phyloP scores from a whole-genome alignment of 2,797 vertebrate genomes.

The Falco peregrinus region DNA sequence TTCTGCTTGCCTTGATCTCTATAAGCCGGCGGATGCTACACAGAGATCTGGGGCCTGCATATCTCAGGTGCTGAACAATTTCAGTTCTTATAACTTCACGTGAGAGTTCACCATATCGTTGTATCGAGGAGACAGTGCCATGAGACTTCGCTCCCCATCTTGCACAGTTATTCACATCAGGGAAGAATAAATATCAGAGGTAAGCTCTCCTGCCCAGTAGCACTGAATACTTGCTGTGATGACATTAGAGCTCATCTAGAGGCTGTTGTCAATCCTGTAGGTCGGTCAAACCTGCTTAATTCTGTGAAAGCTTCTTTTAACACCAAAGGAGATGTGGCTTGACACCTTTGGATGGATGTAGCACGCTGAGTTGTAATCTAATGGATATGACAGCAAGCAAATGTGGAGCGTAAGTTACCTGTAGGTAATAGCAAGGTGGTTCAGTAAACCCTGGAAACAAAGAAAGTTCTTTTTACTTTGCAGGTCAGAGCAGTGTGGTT shows the following conservation, averaged over 20 bases:
- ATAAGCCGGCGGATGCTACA: background rate
- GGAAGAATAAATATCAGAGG: background rate
- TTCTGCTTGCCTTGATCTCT: constrained; percentile 52
- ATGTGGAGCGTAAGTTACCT: background rate
- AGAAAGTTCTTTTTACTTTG: background rate
- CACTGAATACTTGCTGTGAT: background rate
- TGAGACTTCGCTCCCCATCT: background rate
- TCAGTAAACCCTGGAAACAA: background rate
- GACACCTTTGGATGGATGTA: background rate
- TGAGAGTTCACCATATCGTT: background rate
- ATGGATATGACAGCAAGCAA: background rate
- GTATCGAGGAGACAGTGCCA: background rate
- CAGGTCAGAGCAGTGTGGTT: background rate
- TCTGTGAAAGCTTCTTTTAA: background rate
- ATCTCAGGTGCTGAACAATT: background rate
- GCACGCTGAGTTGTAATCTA: background rate
- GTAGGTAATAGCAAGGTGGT: background rate
- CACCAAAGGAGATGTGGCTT: background rate
- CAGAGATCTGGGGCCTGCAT: background rate
- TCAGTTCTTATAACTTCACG: background rate
- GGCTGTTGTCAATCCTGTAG: background rate
- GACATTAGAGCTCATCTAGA: background rate
- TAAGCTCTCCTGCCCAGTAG: background rate
- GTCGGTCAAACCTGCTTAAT: background rate
- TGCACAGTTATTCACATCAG: background rate